Evolutionary conservation across 2,797 vertebrate genomes (phyloP), one percentile per base, ranked within the genome.

Genomic region (Prunella strophiata): DNA sequence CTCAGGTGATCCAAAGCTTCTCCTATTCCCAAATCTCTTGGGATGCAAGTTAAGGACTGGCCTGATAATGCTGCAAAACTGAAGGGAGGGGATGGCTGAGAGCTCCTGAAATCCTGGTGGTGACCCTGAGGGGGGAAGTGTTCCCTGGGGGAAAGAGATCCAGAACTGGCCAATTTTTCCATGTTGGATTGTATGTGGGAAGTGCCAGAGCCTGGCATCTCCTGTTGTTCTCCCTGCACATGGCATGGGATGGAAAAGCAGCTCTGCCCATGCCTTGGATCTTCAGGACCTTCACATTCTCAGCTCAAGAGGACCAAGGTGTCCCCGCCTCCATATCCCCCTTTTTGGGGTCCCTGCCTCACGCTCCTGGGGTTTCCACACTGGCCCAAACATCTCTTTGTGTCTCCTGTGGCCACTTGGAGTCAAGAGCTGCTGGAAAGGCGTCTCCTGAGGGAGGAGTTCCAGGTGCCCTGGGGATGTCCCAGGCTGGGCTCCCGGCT

Each of bases 111-210:
- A 65, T 59, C n/a, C 72, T 13, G 38, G 14, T 9, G 22, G 38
- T 11, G 19, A 47, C 57, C 38, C 32, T 16, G 16, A 16, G 73
- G 0, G 1, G 61, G 45, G 68, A 42, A 13, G 23, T 9, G 18
- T 27, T 87, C 26, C 23, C n/a, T 36, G 43, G 70, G 26, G 57
- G 27, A 88, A 52, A 36, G 16, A 45, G 29, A 51, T 38, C 36
- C 23, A 51, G 32, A 57, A 16, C 0, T 43, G 50, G 21, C 25
- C 7, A 5, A 0, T 5, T 63, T 21, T 13, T 17, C 25, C 1
- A 0, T 27, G 18, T 27, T 25, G 70, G 52, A 12, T 3, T 2
- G 15, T 0, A 2, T 2, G 3, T 30, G 32, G 32, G 61, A 13
- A n/a, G 40, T 0, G 0, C 25, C 5, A 18, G 25, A 45, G 19